Evolutionary conservation across 2,797 vertebrate species (phyloP).

Genomic region (Chanos chanos): DNA sequence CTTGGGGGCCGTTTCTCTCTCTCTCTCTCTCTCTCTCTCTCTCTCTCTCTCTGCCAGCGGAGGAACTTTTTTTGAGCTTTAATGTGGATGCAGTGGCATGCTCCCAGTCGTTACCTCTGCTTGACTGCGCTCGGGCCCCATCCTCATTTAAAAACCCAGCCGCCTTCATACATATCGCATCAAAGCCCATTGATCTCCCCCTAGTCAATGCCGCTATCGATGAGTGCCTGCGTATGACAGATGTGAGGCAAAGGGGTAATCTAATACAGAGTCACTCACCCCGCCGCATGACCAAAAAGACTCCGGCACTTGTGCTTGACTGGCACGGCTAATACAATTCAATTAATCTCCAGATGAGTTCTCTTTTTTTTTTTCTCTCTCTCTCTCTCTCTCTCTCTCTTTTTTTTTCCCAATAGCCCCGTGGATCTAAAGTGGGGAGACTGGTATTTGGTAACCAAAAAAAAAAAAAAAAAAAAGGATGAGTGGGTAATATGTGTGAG

Average conservation of each 20-base stretch:
- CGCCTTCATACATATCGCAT: conserved; percentile 8
- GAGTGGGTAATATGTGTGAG: conserved; percentile 42
- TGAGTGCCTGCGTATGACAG: conserved; percentile 7
- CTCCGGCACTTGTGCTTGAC: conserved; percentile 28
- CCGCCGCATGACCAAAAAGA: conserved; percentile 17
- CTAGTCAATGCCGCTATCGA: too few relatives aligned
- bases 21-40: not conserved
- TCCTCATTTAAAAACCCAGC: conserved; percentile 2
- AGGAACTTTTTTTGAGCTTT: not conserved
- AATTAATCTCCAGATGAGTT: conserved; percentile 47
- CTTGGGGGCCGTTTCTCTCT: not conserved
- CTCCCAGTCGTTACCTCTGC: not conserved
- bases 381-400: too few relatives aligned
- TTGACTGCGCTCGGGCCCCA: conserved; percentile 4
- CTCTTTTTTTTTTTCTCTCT: too few relatives aligned
- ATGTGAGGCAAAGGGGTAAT: not conserved
- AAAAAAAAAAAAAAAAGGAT: not conserved
- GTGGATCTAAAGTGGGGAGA: conserved; percentile 39
- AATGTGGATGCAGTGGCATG: not conserved
- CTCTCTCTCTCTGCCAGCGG: not conserved
- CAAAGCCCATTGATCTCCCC: conserved; percentile 3
- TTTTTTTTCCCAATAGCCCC: too few relatives aligned
- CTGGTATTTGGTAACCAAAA: conserved; percentile 33
- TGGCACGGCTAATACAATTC: conserved; percentile 42
- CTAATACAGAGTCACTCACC: conserved; percentile 5